A percentile compares a stretch with the other conserved stretches of the same genome.
Evolutionary conservation across 2,888 invertebrate genomes (phyloP).

Genomic region (Acleris cristana): DNA sequence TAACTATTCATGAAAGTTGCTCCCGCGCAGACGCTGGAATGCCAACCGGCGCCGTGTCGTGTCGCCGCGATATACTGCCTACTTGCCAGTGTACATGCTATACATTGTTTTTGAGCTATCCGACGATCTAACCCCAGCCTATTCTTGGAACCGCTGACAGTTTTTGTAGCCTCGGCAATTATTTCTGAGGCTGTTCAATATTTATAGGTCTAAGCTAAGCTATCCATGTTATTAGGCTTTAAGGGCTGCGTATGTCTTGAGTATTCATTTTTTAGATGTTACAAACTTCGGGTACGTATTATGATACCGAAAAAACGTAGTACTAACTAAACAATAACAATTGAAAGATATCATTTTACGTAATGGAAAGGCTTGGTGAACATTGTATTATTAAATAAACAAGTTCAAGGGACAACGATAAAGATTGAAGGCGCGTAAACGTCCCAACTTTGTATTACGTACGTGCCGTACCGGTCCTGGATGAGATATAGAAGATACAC

Average conservation of each 20-base stretch:
- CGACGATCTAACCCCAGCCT: slow-evolving; percentile 32
- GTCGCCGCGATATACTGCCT: slow-evolving; percentile 37
- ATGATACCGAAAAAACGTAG: too few relatives aligned
- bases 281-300: too few relatives aligned
- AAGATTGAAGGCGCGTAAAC: slow-evolving; percentile 12
- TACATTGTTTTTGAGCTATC: slow-evolving; percentile 36
- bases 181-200: slow-evolving; percentile 29
- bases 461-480: slow-evolving; percentile 5
- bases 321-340: slow-evolving; percentile 20
- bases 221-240: slow-evolving; percentile 3
- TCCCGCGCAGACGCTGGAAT: slow-evolving; percentile 69
- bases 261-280: neutral
- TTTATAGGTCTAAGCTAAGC: slow-evolving; percentile 13
- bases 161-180: slow-evolving; percentile 26
- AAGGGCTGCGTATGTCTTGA: neutral
- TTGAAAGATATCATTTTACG: slow-evolving; percentile 27
- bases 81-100: slow-evolving; percentile 30
- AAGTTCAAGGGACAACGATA: slow-evolving; percentile 36
- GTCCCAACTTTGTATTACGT: slow-evolving; percentile 17
- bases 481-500: slow-evolving; percentile 13
- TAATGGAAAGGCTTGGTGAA: slow-evolving; percentile 17
- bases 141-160: slow-evolving; percentile 32
- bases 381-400: slow-evolving; percentile 20
- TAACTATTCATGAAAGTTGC: slow-evolving; percentile 81
- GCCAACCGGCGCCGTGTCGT: slow-evolving; percentile 69